Evolutionary conservation across 2,888 invertebrate genomes (phyloP), one percentile per base, ranked within the genome.

Genomic region (Cetonia aurata): DNA sequence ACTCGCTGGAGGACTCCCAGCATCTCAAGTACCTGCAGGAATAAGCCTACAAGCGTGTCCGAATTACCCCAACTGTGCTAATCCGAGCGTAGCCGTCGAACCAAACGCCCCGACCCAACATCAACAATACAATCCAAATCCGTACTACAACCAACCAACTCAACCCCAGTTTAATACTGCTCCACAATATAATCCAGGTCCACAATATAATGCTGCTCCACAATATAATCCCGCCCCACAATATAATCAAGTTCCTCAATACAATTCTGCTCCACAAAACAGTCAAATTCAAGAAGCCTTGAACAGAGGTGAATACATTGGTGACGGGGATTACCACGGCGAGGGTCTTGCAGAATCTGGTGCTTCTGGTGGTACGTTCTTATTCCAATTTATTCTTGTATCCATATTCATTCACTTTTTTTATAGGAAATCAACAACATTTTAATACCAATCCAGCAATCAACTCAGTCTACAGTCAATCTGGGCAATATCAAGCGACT

Each of bases 281-380:
- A 67, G 68, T 17, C 48, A 41, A 15, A 46, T 41, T 31, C 71
- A 71, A 56, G 68, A 69, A 17, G 80, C 80, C 68, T 75, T 84
- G 67, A 82, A 83, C 74, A 77, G 78, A 68, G 83, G 83, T 46
- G 81, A 79, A 73, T 83, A 84, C 78, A 81, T 79, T 70, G 84
- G 83, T 55, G 83, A 84, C 76, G 83, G 83, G 56, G 84, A 85
- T 75, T 85, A 83, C 77, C 83, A 78, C 72, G 85, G 85, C 9
- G 85, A 85, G 80, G 85, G 85, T 69, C 79, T 85, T 19, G 83
- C 82, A 48, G 85, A 85, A 78, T 81, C 84, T 75, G 83, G 83
- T 68, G 84, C 85, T 71, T 82, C 66, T 57, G 57, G 44, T 50
- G 69, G 71, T 69, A 41, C 17, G 69, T 69, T 33, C 4, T 13